Evolutionary conservation across 2,797 vertebrate genomes (phyloP), one percentile per base, ranked within the genome.

Genomic region (Syngnathus rostellatus): DNA sequence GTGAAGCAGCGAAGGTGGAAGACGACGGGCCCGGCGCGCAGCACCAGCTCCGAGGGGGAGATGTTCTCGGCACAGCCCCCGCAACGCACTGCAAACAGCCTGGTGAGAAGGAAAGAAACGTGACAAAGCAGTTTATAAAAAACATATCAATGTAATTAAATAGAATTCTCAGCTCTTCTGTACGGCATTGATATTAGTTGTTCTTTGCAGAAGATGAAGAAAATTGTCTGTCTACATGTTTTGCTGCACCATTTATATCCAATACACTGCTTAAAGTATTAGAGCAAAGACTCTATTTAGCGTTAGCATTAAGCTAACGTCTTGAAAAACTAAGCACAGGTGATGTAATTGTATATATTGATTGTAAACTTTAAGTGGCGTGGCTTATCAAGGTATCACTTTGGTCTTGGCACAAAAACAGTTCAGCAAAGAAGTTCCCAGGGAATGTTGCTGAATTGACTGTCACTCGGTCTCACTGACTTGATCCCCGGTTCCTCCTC

Each of bases 1-100:
- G 92, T 93, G 90, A 98, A 98, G 90, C 97, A 98, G 82, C 72
- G 90, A 89, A 97, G 90, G 91, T 98, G 97, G 88, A 96, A 99
- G 74, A 96, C 94, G 0, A 91, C 89, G 76, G 92, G 88, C 77
- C 94, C 94, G 1, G 91, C 93, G 0, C 91, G 91, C 95, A 98
- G 95, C 77, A 98, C 94, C 80, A 99, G 92, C 85, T 99, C 96
- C 0, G 90, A 87, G 21, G 95, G 93, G 0, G 93, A 89, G 12
- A 99, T 86, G 82, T 90, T 82, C 85, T 94, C 92, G 0, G 90
- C 75, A 73, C 97, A 99, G 68, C 93, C 91, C 6, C 91, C 87
- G 11, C 97, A 98, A 37, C 90, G 93, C 83, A 93, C 94, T 0
- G 92, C 92, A 60, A 99, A 98, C 80, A 97, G 84, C 66, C 96